Evolutionary conservation across 2,113 vertebrate species (phyloP), one percentile per base, ranked within the genome.

Genomic region (Felis chaus): DNA sequence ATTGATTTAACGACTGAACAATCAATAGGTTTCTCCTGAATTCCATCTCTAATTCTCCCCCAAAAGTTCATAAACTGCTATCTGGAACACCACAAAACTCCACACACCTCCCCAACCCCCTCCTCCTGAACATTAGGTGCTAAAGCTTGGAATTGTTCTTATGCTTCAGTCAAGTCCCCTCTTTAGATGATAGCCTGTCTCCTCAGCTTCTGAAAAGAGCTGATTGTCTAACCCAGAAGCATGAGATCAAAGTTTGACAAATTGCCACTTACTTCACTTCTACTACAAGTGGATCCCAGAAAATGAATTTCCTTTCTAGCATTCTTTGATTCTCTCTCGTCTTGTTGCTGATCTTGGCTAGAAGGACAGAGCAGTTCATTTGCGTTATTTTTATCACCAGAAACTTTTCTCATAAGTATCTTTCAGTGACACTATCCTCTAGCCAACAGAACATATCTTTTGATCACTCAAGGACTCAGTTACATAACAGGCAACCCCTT

Each of bases 271-370:
- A 89, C 45, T 95, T 91, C 6, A 88, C 61, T 89, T 84, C 61
- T 84, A 66, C 25, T 78, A 55, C 65, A 97, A 96, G 55, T 45
- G 66, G 61, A 94, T 90, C 15, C 39, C 33, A 90, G 57, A 63
- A 95, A 86, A 94, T 55, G 18, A 93, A 94, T 61, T 86, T 82
- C 89, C 57, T 86, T 96, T 71, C 36, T 53, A 39, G 21, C 65
- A 41, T 41, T 61, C 82, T 27, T 88, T 81, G 39, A 14, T 31
- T 92, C 93, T 48, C 14, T 48, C 53, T 88, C 31, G 80, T 88
- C 55, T 50, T 15, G 14, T 36, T 65, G 57, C 61, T 79, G 53
- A 92, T 74, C 82, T 93, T 91, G 95, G 89, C 71, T 69, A 55
- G 48, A 93, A 15, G 53, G n/a, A 92, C 15, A 93, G n/a, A 88